A percentile compares a stretch with the other conserved stretches of the same genome.
phyloP scores from a whole-genome alignment of 2,113 vertebrate genomes.

The Tichodroma muraria region DNA sequence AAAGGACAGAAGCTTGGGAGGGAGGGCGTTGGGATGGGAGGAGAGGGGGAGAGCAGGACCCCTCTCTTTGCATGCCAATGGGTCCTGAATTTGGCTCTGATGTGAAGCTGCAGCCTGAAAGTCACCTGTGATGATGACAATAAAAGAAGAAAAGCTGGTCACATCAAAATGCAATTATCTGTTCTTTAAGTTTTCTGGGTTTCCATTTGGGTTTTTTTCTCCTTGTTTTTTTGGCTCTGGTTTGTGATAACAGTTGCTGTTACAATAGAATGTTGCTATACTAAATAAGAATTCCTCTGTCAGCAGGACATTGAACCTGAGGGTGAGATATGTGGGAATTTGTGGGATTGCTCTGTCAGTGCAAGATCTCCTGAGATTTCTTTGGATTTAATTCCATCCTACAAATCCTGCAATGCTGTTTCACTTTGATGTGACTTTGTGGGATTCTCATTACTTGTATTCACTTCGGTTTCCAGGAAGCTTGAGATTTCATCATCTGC shows the following conservation, averaged over 20 bases:
- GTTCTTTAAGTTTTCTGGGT: neutral
- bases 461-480: slow-evolving; percentile 14
- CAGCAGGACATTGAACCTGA: neutral
- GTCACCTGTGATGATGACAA: neutral
- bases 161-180: neutral
- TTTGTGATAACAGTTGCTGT: neutral
- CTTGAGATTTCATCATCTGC: slow-evolving; percentile 25
- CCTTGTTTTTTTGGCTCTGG: neutral
- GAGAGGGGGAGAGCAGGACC: neutral
- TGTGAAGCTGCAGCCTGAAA: neutral
- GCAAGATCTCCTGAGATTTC: neutral
- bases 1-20: neutral
- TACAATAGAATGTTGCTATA: neutral
- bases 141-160: neutral
- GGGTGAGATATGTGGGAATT: neutral
- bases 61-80: neutral
- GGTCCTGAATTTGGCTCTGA: neutral
- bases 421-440: neutral
- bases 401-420: neutral
- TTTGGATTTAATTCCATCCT: neutral
- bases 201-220: neutral
- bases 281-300: neutral
- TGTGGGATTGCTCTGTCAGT: neutral
- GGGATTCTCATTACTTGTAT: slow-evolving; percentile 16
- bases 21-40: neutral